These are phyloP conservation scores for Conger conger DNA, from an alignment of 2,113 vertebrate genomes.

Conservation along the genomic window DNA sequence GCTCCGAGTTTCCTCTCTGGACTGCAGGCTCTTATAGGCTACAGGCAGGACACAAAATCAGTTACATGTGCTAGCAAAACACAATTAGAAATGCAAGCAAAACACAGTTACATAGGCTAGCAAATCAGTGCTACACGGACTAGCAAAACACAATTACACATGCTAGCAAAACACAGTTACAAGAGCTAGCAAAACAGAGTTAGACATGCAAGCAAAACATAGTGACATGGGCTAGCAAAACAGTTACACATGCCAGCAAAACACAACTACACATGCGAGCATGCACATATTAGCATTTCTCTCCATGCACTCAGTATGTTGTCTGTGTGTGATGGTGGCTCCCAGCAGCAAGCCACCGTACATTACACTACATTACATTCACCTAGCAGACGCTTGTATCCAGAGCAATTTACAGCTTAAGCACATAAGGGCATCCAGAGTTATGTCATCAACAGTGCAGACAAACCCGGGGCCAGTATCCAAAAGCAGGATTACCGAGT, in stretches of 20 bases:
- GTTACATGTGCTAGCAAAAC: not conserved
- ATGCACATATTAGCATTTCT: accelerated
- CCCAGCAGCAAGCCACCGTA: too few relatives aligned
- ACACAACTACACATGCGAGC: too few relatives aligned
- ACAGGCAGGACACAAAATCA: accelerated
- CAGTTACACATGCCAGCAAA: too few relatives aligned
- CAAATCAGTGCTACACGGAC: too few relatives aligned
- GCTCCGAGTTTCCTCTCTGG: slow-evolving; percentile 87
- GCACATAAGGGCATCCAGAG: too few relatives aligned
- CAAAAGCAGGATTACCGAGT: too few relatives aligned
- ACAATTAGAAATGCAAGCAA: not conserved
- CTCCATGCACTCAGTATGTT: not conserved
- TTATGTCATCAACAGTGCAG: too few relatives aligned
- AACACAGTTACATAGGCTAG: too few relatives aligned
- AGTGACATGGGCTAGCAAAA: too few relatives aligned
- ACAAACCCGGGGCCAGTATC: too few relatives aligned
- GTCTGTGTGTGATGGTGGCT: not conserved
- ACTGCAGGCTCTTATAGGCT: slow-evolving; percentile 90
- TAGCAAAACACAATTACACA: too few relatives aligned
- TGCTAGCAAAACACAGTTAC: accelerated
- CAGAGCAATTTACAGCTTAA: too few relatives aligned
- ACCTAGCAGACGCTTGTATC: not conserved
- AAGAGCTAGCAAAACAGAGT: not conserved
- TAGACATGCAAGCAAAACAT: not conserved
- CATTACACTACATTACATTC: not conserved